Percentiles rank a stretch among this genome's conserved stretches.
These are phyloP conservation scores for Ditylenchus weischeri DNA, from an alignment of 2,888 invertebrate species.

Conservation along the genomic window DNA sequence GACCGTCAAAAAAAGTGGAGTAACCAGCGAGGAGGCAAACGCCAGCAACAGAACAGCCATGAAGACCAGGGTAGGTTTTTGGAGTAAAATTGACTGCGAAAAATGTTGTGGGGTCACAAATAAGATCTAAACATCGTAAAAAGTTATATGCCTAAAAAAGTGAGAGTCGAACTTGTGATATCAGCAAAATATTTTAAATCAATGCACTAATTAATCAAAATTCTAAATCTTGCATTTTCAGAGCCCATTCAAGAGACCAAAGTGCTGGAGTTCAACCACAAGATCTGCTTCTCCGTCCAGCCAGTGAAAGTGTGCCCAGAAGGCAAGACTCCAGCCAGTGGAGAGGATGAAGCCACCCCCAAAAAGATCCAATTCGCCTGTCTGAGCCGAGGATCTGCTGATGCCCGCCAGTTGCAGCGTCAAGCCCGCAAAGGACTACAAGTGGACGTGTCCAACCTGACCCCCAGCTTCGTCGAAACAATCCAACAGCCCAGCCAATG, in stretches of 20 bases:
- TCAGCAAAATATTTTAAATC: too few relatives aligned
- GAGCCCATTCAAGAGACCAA: constrained; percentile 22
- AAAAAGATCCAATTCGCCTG: constrained; percentile 9
- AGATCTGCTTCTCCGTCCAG: constrained; percentile 33
- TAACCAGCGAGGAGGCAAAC: not conserved
- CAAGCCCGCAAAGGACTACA: not conserved
- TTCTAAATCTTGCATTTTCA: constrained; percentile 10
- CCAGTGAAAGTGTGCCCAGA: constrained; percentile 36
- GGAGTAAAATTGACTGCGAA: not conserved
- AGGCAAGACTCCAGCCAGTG: constrained; percentile 21
- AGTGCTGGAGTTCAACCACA: constrained; percentile 31
- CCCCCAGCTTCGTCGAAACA: not conserved
- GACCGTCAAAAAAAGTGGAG: constrained; percentile 6
- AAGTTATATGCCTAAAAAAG: too few relatives aligned
- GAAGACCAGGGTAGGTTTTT: not conserved
- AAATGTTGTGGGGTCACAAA: too few relatives aligned
- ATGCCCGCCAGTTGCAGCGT: constrained; percentile 2
- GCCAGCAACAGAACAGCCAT: not conserved
- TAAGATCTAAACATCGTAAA: too few relatives aligned
- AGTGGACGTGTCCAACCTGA: not conserved
- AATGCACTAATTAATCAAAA: too few relatives aligned
- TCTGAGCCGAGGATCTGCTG: not conserved
- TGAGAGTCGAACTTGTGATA: too few relatives aligned
- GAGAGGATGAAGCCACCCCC: not conserved
- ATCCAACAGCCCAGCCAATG: not conserved